These are phyloP conservation scores for Alaudala cheleensis DNA, from an alignment of 2,113 vertebrate species.

Conservation along the genomic window DNA sequence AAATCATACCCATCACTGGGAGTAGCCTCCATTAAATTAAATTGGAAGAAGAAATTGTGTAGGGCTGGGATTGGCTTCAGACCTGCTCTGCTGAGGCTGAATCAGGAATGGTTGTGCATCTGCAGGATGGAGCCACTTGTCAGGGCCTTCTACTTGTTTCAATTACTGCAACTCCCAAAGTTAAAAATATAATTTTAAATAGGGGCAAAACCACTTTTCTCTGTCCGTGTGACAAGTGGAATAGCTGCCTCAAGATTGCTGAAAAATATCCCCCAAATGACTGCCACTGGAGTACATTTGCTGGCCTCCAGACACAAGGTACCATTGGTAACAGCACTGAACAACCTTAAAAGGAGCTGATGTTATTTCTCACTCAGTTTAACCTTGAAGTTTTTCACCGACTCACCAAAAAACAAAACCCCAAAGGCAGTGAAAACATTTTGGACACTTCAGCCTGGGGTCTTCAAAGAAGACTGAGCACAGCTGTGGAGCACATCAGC, in stretches of 20 bases:
- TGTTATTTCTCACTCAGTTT: neutral
- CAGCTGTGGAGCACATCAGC: neutral
- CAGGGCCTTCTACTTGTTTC: neutral
- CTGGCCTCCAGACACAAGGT: neutral
- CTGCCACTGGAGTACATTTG: neutral
- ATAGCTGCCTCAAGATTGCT: neutral
- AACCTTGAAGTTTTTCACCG: neutral
- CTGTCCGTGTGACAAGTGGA: neutral
- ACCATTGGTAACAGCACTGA: neutral
- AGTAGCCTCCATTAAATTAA: neutral
- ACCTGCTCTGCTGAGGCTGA: neutral
- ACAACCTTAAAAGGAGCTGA: neutral
- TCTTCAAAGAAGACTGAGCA: neutral
- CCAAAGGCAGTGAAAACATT: neutral
- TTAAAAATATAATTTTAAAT: neutral
- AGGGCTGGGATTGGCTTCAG: neutral
- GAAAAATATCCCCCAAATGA: neutral
- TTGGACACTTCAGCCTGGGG: neutral
- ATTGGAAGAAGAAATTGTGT: neutral
- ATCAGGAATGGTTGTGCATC: rapidly evolving
- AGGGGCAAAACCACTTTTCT: neutral
- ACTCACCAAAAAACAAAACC: neutral
- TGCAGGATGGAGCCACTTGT: neutral
- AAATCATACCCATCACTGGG: neutral
- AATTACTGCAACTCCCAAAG: neutral